Evolutionary conservation across 2,113 vertebrate genomes (phyloP).

Genomic region (Neodontobutis hainanensis): DNA sequence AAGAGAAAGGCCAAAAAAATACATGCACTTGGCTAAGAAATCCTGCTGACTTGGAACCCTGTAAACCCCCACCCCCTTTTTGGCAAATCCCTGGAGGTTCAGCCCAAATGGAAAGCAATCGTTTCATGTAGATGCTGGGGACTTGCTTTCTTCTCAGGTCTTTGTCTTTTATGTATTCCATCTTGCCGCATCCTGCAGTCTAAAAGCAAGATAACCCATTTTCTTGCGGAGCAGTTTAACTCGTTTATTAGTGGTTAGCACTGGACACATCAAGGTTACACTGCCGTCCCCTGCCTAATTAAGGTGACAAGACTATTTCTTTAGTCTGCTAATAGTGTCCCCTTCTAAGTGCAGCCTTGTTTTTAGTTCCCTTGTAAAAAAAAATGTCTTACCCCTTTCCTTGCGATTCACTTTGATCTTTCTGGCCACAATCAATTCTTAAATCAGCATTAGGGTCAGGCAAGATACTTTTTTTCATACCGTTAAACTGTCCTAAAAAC

Average conservation of each 20-base stretch:
- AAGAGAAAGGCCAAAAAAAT: background rate
- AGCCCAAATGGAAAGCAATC: constrained; percentile 50
- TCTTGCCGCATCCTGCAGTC: background rate
- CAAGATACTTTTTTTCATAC: too few species aligned
- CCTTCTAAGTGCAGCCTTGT: constrained; percentile 10
- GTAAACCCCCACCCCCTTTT: constrained; percentile 26
- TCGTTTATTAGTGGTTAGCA: constrained; percentile 39
- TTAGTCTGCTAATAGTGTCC: constrained; percentile 23
- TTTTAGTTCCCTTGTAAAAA: background rate
- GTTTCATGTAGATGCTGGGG: constrained; percentile 61
- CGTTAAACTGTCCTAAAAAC: too few species aligned
- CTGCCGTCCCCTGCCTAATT: constrained; percentile 45
- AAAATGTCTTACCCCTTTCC: background rate
- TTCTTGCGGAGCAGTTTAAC: constrained; percentile 23
- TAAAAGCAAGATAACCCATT: constrained; percentile 8
- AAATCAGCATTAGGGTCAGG: too few species aligned
- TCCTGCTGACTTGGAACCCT: constrained; percentile 69
- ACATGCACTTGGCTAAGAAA: constrained; percentile 33
- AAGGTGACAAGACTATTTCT: constrained; percentile 35
- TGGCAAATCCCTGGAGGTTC: constrained; percentile 56
- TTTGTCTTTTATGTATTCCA: constrained; percentile 27
- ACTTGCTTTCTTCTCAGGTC: constrained; percentile 48
- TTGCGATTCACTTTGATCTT: background rate
- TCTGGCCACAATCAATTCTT: background rate
- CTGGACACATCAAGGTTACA: constrained; percentile 48